Base-by-base conservation (phyloP, 2,113 vertebrate species). In the Heliornis fulica region DNA sequence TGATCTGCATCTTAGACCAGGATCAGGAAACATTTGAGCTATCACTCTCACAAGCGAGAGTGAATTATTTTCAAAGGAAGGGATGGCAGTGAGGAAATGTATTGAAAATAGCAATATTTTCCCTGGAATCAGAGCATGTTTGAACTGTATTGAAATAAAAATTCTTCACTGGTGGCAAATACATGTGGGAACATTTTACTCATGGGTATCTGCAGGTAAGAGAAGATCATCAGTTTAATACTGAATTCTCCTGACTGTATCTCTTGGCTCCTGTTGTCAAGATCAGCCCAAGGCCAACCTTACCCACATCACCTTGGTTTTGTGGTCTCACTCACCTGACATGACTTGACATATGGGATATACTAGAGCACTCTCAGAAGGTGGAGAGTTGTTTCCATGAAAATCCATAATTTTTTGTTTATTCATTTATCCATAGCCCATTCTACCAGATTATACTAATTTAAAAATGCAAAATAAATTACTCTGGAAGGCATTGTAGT, bases 301-400 rank as follows among this genome's bases (percentile, higher is more conserved):
- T 21, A 13, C 12, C 15, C 31, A 15, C 43, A 50, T 18, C 32
- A 28, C 19, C 54, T 38, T 13, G 5, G 1, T 72, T 84, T 74
- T 54, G 20, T 15, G 31, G 45, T 72, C 43, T 77, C 25, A 2
- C 11, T 38, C 18, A 2, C 32, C 22, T 18, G 29, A 26, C 32
- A 17, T 21, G 26, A 7, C 48, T 41, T 41, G 34, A 11, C 14
- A 4, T 36, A 23, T 4, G 23, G 36, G 60, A 43, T 46, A 40
- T 28, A n/a, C 83, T 21, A 43, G 59, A 25, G 28, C 38, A 9
- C 12, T 32, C 15, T 32, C 18, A 5, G 17, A 12, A 45, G 26
- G 16, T 3, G 13, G 36, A 40, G 18, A 11, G n/a, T 9, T 17
- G 26, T 50, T 63, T 38, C 16, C 0, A 0, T 16, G 32, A 15